Base-by-base conservation (phyloP, 2,888 invertebrate genomes). In the Xestia ashworthii region DNA sequence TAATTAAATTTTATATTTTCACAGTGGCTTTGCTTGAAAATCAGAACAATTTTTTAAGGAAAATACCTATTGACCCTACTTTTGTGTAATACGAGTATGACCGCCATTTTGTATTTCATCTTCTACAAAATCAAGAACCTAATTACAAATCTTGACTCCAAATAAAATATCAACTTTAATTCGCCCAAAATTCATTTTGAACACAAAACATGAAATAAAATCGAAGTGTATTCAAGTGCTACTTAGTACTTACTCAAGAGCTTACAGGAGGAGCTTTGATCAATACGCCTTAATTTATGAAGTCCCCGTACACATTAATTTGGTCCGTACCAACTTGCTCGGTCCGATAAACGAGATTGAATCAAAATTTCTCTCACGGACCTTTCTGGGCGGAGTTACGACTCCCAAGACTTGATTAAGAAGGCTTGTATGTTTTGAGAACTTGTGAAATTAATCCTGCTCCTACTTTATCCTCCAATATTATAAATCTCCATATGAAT, bases 331-430 rank as follows among this genome's bases (percentile, higher is more conserved):
- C 72, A 85, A 85, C 64, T 82, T 82, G 25, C 55, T 70, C 41
- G 53, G 66, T 14, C 62, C 82, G 55, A 70, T 82, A 73, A 76
- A 83, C 73, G 44, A 76, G 46, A 50, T 32, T 38, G 50, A 76
- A 85, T 83, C 82, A 72, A 70, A 77, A 83, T 83, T 85, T 82
- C 78, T 38, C 78, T 85, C 86, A 82, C 86, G 86, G 25, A 82
- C 41, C 48, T 48, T 53, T 32, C 78, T n/a, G 71, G 78, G 50
- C 70, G 72, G 72, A 83, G 83, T 85, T 77, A 71, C 58, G 65
- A 62, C 68, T 82, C 66, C 32, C 71, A 48, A 82, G 78, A 64
- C 66, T 71, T 85, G 50, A 83, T 83, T 85, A 82, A 55, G 71
- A 38, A 58, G 50, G 32, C 86, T 77, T 82, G 70, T 85, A 67